Conservation (phyloP, 2,113 vertebrate genomes). For the Colistium nudipinnis region DNA sequence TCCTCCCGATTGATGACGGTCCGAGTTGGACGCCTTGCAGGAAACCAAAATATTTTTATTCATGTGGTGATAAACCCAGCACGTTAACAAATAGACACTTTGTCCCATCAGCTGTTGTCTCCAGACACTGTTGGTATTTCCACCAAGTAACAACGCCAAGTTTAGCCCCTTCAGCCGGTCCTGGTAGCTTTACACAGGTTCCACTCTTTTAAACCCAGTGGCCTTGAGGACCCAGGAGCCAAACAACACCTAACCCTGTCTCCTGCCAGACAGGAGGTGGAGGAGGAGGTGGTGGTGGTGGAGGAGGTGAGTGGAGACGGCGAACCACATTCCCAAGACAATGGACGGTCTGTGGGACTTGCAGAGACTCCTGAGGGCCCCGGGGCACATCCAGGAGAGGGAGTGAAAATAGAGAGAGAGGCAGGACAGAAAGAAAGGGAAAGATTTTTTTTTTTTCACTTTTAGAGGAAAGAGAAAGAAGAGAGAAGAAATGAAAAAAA, state of each 20-base stretch:
- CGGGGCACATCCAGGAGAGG: conserved; percentile 54
- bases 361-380: conserved; percentile 64
- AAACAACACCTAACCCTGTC: conserved; percentile 61
- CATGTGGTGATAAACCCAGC: background rate
- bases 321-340: conserved; percentile 78
- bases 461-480: background rate
- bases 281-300: conserved; percentile 23
- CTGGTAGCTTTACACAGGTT: conserved; percentile 35
- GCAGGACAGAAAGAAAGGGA: conserved; percentile 17
- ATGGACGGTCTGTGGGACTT: conserved; percentile 77
- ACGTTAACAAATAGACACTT: background rate
- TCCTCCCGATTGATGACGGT: background rate
- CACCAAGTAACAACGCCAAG: conserved; percentile 18
- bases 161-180: conserved; percentile 44
- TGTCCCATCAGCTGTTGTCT: conserved; percentile 11
- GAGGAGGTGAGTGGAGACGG: conserved; percentile 58
- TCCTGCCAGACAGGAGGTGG: conserved; percentile 59
- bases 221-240: conserved; percentile 67
- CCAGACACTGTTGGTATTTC: conserved; percentile 19
- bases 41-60: background rate
- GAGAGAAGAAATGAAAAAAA: conserved; percentile 5
- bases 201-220: conserved; percentile 54
- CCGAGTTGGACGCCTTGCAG: background rate
- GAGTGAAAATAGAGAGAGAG: conserved; percentile 34
- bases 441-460: conserved; percentile 8